Evolutionary conservation across 1,140 invertebrate genomes (phyloP).

Genomic region (Cherax destructor): DNA sequence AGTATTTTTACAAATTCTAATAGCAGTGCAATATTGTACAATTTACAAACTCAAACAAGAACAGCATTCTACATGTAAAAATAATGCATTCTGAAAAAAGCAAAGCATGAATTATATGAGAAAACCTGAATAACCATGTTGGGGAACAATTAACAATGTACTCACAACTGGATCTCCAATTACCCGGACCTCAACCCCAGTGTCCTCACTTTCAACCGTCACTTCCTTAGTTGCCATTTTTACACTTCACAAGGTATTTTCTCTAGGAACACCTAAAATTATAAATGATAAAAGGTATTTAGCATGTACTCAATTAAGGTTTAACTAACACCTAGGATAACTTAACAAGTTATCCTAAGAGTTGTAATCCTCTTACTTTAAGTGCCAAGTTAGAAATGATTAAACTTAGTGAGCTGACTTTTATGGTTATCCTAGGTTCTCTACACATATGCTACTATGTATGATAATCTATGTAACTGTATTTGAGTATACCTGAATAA

Average conservation of each 20-base stretch:
- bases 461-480: too few relatives aligned
- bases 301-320: not conserved
- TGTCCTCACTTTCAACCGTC: slow-evolving; percentile 26
- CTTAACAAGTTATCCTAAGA: not conserved
- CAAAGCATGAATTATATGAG: not conserved
- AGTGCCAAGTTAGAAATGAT: not conserved
- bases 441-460: too few relatives aligned
- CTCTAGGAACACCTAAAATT: not conserved
- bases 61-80: too few relatives aligned
- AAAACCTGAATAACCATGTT: not conserved
- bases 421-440: too few relatives aligned
- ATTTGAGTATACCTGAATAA: too few relatives aligned
- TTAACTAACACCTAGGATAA: not conserved
- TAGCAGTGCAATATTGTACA: too few relatives aligned
- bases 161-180: slow-evolving; percentile 67
- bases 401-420: too few relatives aligned
- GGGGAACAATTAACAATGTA: not conserved
- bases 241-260: not conserved
- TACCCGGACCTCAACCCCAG: slow-evolving; percentile 64
- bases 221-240: slow-evolving; percentile 50
- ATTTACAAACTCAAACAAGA: not conserved
- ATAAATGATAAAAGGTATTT: not conserved
- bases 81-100: not conserved
- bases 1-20: too few relatives aligned
- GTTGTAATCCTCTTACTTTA: not conserved